A percentile compares a stretch with the other conserved stretches of the same genome.
phyloP scores from a whole-genome alignment of 2,888 invertebrate species.

The Dolichomitus sp. region DNA sequence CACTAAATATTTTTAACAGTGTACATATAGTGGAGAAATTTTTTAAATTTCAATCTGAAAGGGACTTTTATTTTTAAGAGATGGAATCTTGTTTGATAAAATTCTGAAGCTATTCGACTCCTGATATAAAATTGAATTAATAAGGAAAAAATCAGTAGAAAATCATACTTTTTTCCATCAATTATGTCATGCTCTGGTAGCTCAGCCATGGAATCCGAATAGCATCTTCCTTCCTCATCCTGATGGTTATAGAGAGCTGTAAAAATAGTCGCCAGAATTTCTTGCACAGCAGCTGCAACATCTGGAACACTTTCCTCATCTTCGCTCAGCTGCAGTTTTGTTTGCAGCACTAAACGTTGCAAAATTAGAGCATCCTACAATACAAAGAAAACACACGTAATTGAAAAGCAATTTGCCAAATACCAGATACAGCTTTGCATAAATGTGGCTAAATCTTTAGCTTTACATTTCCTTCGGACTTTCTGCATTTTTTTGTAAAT shows the following conservation, averaged over 20 bases:
- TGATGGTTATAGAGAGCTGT: constrained; percentile 98
- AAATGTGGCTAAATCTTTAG: constrained; percentile 32
- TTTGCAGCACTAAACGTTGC: constrained; percentile 96
- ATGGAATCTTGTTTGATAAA: background rate
- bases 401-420: background rate
- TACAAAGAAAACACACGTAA: constrained; percentile 43
- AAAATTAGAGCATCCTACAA: constrained; percentile 94
- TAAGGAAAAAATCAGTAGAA: constrained; percentile 15
- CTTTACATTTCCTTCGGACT: constrained; percentile 72
- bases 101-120: background rate
- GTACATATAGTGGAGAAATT: too few species aligned
- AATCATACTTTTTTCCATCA: constrained; percentile 89
- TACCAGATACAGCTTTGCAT: background rate
- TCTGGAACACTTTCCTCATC: constrained; percentile 96
- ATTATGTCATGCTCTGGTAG: constrained; percentile 94
- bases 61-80: too few species aligned
- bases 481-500: constrained; percentile 78
- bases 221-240: constrained; percentile 98
- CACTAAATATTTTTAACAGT: too few species aligned
- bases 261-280: constrained; percentile 96
- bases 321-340: constrained; percentile 95
- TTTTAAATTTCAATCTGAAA: too few species aligned
- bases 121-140: constrained; percentile 17
- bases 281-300: constrained; percentile 95
- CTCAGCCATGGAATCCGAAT: constrained; percentile 98